Conservation (phyloP, 2,888 invertebrate genomes). For the Gymnosoma rotundatum region DNA sequence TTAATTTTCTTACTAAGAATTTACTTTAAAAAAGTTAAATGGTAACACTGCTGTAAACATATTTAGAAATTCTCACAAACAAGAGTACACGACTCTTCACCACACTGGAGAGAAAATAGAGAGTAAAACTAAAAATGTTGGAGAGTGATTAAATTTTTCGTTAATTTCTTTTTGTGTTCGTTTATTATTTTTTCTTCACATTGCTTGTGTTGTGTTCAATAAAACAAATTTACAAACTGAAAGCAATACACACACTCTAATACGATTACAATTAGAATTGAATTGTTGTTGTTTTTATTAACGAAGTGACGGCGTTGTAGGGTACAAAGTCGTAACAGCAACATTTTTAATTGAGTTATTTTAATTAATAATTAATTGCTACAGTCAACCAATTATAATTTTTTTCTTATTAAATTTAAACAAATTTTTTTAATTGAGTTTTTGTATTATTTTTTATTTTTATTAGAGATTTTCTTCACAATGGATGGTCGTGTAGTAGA, state of each 20-base stretch:
- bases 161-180: conserved; percentile 47
- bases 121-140: conserved; percentile 3
- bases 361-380: conserved; percentile 43
- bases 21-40: too few species aligned
- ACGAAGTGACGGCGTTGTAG: not conserved
- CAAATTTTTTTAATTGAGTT: not conserved
- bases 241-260: not conserved
- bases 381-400: not conserved
- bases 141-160: conserved; percentile 55
- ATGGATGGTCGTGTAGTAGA: conserved; percentile 22
- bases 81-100: conserved; percentile 5
- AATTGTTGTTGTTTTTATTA: conserved; percentile 30
- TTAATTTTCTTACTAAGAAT: too few species aligned
- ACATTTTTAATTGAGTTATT: conserved; percentile 36
- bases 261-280: not conserved
- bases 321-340: not conserved
- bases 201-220: conserved; percentile 8
- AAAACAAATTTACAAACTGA: not conserved
- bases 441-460: not conserved
- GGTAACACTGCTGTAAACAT: not conserved
- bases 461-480: conserved; percentile 2
- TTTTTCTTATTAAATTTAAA: not conserved
- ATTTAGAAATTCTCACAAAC: too few species aligned
- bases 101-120: not conserved
- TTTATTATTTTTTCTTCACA: not conserved